These are phyloP conservation scores for Proterorhinus semilunaris DNA, from an alignment of 2,113 vertebrate genomes.

Conservation along the genomic window DNA sequence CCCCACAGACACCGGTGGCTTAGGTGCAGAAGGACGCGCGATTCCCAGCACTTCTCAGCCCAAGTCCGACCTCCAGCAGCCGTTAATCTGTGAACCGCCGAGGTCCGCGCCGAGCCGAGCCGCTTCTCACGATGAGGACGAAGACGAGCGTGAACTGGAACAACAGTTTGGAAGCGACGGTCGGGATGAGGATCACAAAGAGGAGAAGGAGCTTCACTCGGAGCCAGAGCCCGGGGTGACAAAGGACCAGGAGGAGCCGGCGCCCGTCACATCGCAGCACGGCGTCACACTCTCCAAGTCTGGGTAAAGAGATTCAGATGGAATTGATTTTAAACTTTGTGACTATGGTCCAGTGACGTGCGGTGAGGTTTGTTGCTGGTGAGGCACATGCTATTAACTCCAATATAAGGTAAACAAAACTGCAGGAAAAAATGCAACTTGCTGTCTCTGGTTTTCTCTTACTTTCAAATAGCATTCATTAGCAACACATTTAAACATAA, in stretches of 20 bases:
- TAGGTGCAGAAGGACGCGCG: slow-evolving; percentile 88
- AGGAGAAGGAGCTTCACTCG: slow-evolving; percentile 43
- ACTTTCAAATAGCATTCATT: too few species aligned
- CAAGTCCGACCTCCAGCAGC: slow-evolving; percentile 84
- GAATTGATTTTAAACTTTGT: neutral
- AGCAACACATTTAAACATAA: too few species aligned
- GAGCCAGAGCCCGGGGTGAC: slow-evolving; percentile 50
- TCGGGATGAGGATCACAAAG: slow-evolving; percentile 45
- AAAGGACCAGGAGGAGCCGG: slow-evolving; percentile 49
- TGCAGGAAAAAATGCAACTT: too few species aligned
- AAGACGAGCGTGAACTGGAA: neutral
- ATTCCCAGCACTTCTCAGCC: slow-evolving; percentile 89
- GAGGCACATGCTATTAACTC: too few species aligned
- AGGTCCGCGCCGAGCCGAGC: neutral
- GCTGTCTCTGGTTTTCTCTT: too few species aligned
- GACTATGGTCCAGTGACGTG: too few species aligned
- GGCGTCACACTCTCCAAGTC: slow-evolving; percentile 42
- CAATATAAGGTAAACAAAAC: too few species aligned
- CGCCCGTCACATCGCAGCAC: neutral
- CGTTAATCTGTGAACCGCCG: slow-evolving; percentile 51
- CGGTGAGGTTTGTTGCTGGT: too few species aligned
- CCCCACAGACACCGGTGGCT: slow-evolving; percentile 85
- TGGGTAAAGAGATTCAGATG: slow-evolving; percentile 39
- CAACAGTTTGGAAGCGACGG: slow-evolving; percentile 57
- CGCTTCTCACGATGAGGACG: neutral